Base-by-base conservation (phyloP, 2,888 invertebrate species). In the Metallyticus violacea region DNA sequence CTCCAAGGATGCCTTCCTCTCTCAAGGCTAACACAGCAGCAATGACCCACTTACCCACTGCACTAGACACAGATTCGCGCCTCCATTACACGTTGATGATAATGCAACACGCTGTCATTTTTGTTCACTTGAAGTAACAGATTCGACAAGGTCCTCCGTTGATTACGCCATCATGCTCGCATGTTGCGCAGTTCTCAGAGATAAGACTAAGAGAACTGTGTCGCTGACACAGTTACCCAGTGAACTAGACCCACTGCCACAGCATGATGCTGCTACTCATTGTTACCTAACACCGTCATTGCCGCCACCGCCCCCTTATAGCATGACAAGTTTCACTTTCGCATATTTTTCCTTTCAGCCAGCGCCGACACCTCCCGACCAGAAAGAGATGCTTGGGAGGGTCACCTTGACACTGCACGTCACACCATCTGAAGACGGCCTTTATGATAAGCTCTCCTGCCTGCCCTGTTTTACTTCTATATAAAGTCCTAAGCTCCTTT, bases 171-270 rank as follows among this genome's bases (percentile, higher is more conserved):
- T n/a, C 62, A n/a, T 22, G 27, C 27, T 28, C 22, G 28, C 78
- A 1, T 27, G 80, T 80, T 77, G 29, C 81, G 88, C 89, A 87
- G 88, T 88, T 89, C 88, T 88, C 88, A 85, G 88, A 86, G 86
- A 87, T 84, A 40, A n/a, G 77, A 29, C 9, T 26, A 26, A 29
- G 29, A 83, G 40, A 77, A 79, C 77, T 88, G 85, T 91, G 92
- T 91, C 92, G 91, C 89, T 91, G 92, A 91, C 92, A 92, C 89
- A 92, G 91, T 92, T 91, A 92, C 92, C 92, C 91, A 92, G 90
- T 92, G 91, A 91, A 91, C 92, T 92, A 92, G 92, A 92, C 92
- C 92, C 90, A 92, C 91, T 91, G 79, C 26, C 79, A 9, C 84
- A 81, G 15, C 27, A 28, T 79, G 9, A 26, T 79, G 79, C 79